Evolutionary conservation across 1,140 invertebrate genomes (phyloP).

Genomic region (Aleiodes sp.): DNA sequence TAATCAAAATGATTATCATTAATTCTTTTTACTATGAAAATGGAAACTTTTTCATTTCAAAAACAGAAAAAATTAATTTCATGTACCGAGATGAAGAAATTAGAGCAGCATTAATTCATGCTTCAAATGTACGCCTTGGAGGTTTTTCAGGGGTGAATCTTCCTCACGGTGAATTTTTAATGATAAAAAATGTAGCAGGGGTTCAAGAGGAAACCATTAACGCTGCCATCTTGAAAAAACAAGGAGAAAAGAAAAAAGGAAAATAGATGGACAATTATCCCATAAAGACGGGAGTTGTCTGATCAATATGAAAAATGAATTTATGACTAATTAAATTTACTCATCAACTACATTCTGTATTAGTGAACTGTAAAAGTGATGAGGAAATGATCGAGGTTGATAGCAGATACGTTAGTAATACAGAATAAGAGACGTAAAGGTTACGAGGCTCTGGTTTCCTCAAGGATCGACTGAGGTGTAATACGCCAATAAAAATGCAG

Average conservation of each 20-base stretch:
- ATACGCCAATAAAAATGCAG: constrained; percentile 35
- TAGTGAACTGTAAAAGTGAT: neutral
- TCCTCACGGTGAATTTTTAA: neutral
- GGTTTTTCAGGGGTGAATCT: neutral
- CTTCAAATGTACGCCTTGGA: neutral
- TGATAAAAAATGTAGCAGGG: neutral
- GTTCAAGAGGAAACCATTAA: neutral
- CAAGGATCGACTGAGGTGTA: constrained; percentile 16
- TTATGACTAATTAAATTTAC: neutral
- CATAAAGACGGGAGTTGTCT: neutral
- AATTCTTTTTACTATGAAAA: too few relatives aligned
- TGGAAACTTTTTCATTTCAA: neutral
- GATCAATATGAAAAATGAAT: neutral
- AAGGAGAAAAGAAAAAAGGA: neutral
- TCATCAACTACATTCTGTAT: neutral
- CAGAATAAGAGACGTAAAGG: neutral
- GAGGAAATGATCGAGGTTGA: neutral
- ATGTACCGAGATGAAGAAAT: neutral
- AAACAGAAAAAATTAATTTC: too few relatives aligned
- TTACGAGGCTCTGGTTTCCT: neutral
- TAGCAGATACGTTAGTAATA: neutral
- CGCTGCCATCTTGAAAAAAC: neutral
- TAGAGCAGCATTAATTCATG: neutral
- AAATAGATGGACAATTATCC: neutral
- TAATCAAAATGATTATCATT: too few relatives aligned